Evolutionary conservation across 2,888 invertebrate genomes (phyloP), one percentile per base, ranked within the genome.

Genomic region (Metallyticus violacea): DNA sequence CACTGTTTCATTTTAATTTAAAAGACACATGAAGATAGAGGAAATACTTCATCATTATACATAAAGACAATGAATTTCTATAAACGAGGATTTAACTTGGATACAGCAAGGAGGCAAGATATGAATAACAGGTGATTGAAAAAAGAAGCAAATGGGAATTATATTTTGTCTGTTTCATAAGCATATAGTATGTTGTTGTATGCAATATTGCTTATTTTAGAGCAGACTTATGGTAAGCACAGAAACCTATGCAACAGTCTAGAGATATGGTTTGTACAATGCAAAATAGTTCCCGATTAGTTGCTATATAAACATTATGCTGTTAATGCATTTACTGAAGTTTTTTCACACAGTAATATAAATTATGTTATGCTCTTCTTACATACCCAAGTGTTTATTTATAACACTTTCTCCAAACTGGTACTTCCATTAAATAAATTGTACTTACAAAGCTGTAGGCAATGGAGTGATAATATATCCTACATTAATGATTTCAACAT

Each of bases 1-100:
- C 85, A 86, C 84, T 85, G 83, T 80, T 30, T 26, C 29, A 84
- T 84, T 76, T 85, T 82, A 26, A 29, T 82, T 85, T 78, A 82
- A 85, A 76, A 81, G 77, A 86, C 86, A 87, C 85, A 86, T 79
- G 77, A 83, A 86, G 79, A 87, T 85, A 85, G 85, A 84, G 80
- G 79, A 82, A 87, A 81, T 86, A 81, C 30, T 80, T 80, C 81
- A 85, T 81, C 78, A 62, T 86, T 81, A 81, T 85, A 81, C 79
- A 87, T 76, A 85, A 82, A 25, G 27, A 82, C 82, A 77, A 28
- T 85, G 76, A 79, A 85, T n/a, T n/a, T n/a, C n/a, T n/a, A n/a
- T n/a, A n/a, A n/a, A n/a, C n/a, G n/a, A 81, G 30, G 40, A 62
- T 62, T 62, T 62, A 62, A 62, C 40, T 62, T 62, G 40, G 40